Evolutionary conservation across 2,888 invertebrate genomes (phyloP).

Genomic region (Synanthedon vespiformis): DNA sequence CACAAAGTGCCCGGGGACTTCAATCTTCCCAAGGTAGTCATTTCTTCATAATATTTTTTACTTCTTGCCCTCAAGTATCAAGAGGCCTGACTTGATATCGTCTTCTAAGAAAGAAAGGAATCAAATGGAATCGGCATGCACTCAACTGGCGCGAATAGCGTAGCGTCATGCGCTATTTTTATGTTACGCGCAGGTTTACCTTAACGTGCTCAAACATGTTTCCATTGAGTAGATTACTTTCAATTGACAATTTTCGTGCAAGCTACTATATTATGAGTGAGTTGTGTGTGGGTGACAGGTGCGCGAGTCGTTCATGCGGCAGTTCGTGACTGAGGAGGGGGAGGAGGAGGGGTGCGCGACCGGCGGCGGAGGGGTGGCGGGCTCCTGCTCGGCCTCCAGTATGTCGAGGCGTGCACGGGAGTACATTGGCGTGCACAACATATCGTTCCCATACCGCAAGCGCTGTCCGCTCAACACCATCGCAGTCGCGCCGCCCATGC

Average conservation of each 20-base stretch:
- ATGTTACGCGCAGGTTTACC: neutral
- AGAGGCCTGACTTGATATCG: neutral
- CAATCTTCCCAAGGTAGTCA: constrained; percentile 90
- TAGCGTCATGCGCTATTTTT: no score
- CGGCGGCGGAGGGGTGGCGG: constrained; percentile 5
- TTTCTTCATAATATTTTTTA: no score
- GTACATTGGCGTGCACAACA: constrained; percentile 48
- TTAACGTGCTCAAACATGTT: neutral
- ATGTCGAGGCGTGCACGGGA: constrained; percentile 49
- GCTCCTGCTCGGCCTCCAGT: constrained; percentile 20
- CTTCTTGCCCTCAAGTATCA: no score
- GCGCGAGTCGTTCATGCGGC: constrained; percentile 98
- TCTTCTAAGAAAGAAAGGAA: no score
- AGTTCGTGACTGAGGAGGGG: constrained; percentile 92
- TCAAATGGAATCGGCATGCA: no score
- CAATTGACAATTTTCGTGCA: neutral
- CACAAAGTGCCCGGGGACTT: constrained; percentile 95
- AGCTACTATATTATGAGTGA: neutral
- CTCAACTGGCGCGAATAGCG: no score
- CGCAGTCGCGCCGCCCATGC: constrained; percentile 84
- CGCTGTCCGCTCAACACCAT: constrained; percentile 86
- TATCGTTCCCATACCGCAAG: constrained; percentile 77
- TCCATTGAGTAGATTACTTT: neutral
- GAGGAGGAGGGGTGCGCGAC: constrained; percentile 73
- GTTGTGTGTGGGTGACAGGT: constrained; percentile 62